Evolutionary conservation across 2,113 vertebrate species (phyloP).

Genomic region (Ptychochromis oligacanthus): DNA sequence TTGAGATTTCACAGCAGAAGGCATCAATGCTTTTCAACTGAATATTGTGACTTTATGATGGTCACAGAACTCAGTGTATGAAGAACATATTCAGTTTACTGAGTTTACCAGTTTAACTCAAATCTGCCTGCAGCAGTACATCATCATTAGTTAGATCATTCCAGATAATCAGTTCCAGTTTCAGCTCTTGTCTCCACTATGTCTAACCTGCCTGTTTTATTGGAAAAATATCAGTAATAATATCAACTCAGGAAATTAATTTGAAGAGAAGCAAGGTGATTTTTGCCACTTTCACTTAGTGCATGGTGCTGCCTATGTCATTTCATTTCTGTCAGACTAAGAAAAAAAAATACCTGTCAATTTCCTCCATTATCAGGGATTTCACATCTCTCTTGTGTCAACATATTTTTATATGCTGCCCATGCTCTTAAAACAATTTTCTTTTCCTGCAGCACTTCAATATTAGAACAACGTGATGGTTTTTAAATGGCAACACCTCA

Average conservation of each 20-base stretch:
- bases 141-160: not conserved
- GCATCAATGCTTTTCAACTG: not conserved
- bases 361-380: conserved; percentile 30
- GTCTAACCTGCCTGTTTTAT: not conserved
- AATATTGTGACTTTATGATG: not conserved
- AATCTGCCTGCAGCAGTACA: not conserved
- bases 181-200: not conserved
- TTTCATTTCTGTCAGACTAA: not conserved
- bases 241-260: conserved; percentile 25
- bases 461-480: conserved; percentile 46
- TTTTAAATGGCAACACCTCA: conserved; percentile 70
- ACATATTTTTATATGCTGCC: conserved; percentile 47
- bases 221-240: not conserved
- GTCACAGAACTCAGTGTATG: not conserved
- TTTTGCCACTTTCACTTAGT: not conserved
- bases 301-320: not conserved
- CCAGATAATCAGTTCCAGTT: not conserved
- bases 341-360: not conserved
- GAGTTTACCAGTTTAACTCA: not conserved
- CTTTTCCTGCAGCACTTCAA: conserved; percentile 40
- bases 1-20: conserved; percentile 7
- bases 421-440: conserved; percentile 42
- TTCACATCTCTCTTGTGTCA: conserved; percentile 37
- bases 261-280: conserved; percentile 14
- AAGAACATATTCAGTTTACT: not conserved